phyloP scores from a whole-genome alignment of 2,113 vertebrate genomes.

The Okapia johnstoni region DNA sequence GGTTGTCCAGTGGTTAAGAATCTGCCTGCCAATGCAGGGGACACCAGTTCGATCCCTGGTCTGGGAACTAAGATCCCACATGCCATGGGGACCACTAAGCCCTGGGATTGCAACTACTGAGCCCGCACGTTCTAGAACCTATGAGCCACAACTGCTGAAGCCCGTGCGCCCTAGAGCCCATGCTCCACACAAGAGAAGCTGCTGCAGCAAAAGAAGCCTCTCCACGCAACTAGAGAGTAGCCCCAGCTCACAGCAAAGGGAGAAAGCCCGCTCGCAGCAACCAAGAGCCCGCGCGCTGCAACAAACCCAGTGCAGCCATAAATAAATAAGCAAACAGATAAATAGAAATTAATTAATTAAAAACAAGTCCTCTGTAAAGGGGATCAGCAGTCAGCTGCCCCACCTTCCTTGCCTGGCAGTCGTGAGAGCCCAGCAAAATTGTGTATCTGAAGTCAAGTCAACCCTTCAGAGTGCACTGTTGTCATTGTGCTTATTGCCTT shows the following conservation, averaged over 20 bases:
- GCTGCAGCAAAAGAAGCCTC: not conserved
- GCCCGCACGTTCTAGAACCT: not conserved
- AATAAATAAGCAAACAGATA: not conserved
- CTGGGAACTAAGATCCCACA: not conserved
- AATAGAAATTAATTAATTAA: not conserved
- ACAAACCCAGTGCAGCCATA: not conserved
- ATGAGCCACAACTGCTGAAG: not conserved
- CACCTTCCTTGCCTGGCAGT: not conserved
- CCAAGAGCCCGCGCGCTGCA: not conserved
- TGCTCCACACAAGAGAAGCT: not conserved
- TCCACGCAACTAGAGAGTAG: not conserved
- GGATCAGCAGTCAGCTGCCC: not conserved
- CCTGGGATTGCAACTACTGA: not conserved
- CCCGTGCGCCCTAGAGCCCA: not conserved
- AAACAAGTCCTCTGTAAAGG: not conserved
- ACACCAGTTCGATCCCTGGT: not conserved
- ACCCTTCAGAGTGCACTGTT: rapidly evolving
- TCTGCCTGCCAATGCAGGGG: not conserved
- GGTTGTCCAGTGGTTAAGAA: not conserved
- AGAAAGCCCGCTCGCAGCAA: not conserved
- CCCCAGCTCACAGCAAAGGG: not conserved
- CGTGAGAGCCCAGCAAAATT: not conserved
- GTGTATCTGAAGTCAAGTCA: not conserved
- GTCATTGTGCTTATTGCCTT: not conserved
- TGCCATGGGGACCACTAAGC: not conserved